Evolutionary conservation across 92 coral and sea anemone species (phyloP).

Genomic region (Palythoa heliodiscus): DNA sequence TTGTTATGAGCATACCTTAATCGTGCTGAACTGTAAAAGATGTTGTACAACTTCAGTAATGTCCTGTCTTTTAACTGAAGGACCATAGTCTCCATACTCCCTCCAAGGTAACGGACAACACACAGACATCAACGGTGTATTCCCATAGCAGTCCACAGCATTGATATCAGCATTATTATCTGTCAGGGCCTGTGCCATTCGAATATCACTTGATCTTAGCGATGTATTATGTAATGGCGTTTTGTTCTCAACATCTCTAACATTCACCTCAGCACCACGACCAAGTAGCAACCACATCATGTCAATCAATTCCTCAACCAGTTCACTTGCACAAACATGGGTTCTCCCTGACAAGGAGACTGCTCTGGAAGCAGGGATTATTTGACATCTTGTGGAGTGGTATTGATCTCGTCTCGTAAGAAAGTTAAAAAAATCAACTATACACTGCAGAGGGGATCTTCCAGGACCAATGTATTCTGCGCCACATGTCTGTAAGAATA

Average conservation of each 20-base stretch:
- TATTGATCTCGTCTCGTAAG: conserved; percentile 60
- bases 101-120: conserved; percentile 89
- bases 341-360: conserved; percentile 46
- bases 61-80: conserved; percentile 59
- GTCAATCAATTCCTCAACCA: conserved; percentile 74
- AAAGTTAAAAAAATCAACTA: conserved; percentile 67
- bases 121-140: conserved; percentile 85
- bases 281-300: conserved; percentile 77
- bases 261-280: conserved; percentile 81
- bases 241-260: conserved; percentile 73
- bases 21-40: conserved; percentile 69
- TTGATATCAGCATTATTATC: conserved; percentile 81
- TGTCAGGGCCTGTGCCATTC: conserved; percentile 76
- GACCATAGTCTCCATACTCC: conserved; percentile 68
- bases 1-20: conserved; percentile 53
- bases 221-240: conserved; percentile 81
- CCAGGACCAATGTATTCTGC: conserved; percentile 89
- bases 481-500: conserved; percentile 67
- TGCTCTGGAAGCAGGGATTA: conserved; percentile 40
- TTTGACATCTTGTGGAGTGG: conserved; percentile 19
- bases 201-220: conserved; percentile 69
- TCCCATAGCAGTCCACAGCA: conserved; percentile 79
- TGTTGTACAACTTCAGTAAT: conserved; percentile 67
- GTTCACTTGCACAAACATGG: conserved; percentile 46
- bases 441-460: conserved; percentile 79